These are phyloP conservation scores for Heliconius sara DNA, from an alignment of 2,888 invertebrate species.

Conservation along the genomic window DNA sequence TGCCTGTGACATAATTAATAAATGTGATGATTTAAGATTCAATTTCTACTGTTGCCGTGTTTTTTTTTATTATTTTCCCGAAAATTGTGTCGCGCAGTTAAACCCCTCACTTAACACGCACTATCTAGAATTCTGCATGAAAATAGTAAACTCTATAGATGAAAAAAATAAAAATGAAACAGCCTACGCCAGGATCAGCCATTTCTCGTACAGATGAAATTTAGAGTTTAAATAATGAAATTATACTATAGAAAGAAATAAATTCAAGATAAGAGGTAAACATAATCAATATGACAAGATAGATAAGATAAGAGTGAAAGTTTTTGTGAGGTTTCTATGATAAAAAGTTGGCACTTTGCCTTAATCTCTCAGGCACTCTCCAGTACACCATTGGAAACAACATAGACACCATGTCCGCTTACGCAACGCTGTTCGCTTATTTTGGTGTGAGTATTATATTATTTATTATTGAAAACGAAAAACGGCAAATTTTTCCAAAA, in stretches of 20 bases:
- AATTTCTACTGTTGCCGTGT: no score
- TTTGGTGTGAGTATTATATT: slow-evolving; percentile 66
- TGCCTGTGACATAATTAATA: no score
- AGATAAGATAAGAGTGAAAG: slow-evolving; percentile 26
- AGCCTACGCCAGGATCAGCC: no score
- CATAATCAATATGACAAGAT: slow-evolving; percentile 43
- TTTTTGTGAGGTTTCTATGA: slow-evolving; percentile 16
- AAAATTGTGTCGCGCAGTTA: no score
- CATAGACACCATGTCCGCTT: slow-evolving; percentile 67
- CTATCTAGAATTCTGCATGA: no score
- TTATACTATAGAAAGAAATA: background rate
- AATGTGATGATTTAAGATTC: no score
- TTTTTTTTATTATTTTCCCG: no score
- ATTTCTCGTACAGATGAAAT: no score
- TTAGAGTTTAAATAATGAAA: background rate
- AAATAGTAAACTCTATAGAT: no score
- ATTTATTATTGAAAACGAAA: slow-evolving; percentile 26
- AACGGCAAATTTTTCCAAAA: background rate
- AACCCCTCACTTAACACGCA: no score
- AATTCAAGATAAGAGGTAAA: background rate
- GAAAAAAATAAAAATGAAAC: no score
- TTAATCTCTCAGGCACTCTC: slow-evolving; percentile 51
- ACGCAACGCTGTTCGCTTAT: slow-evolving; percentile 58
- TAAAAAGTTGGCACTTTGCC: slow-evolving; percentile 67
- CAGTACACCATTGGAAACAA: slow-evolving; percentile 62